Evolutionary conservation across 2,113 vertebrate species (phyloP).

Genomic region (Notarius lentiginosus): DNA sequence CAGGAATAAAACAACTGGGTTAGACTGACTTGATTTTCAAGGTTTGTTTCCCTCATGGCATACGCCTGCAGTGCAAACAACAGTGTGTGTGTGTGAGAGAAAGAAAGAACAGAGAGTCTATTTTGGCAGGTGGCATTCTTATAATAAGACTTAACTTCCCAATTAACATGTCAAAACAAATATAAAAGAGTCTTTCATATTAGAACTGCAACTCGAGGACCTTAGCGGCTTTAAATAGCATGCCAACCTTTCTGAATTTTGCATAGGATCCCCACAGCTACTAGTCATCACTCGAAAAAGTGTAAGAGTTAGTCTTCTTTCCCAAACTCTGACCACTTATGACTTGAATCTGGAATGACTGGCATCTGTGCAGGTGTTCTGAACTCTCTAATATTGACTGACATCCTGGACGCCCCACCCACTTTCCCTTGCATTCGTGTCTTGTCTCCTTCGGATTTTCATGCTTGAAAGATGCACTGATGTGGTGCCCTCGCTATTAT

Average conservation of each 20-base stretch:
- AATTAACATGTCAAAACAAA: neutral
- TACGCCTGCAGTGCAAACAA: neutral
- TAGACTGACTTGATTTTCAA: slow-evolving; percentile 11
- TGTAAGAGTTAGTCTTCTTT: neutral
- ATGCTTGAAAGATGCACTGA: neutral
- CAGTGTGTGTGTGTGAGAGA: neutral
- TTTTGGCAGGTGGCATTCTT: neutral
- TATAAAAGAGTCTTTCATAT: neutral
- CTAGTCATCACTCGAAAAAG: neutral
- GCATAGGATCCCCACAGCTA: neutral
- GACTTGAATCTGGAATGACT: neutral
- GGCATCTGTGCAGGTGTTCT: neutral
- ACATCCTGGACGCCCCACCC: neutral
- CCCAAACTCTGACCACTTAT: no score
- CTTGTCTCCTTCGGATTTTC: neutral
- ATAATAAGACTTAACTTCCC: neutral
- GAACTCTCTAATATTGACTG: neutral
- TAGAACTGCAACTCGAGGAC: neutral
- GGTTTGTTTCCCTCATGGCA: neutral
- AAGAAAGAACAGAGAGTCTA: neutral
- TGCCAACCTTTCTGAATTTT: neutral
- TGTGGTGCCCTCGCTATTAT: neutral
- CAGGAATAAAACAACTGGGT: slow-evolving; percentile 6
- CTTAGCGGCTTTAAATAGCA: neutral
- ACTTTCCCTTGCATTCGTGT: neutral